These are phyloP conservation scores for Acipenser ruthenus DNA, from an alignment of 2,797 vertebrate genomes.

Conservation along the genomic window DNA sequence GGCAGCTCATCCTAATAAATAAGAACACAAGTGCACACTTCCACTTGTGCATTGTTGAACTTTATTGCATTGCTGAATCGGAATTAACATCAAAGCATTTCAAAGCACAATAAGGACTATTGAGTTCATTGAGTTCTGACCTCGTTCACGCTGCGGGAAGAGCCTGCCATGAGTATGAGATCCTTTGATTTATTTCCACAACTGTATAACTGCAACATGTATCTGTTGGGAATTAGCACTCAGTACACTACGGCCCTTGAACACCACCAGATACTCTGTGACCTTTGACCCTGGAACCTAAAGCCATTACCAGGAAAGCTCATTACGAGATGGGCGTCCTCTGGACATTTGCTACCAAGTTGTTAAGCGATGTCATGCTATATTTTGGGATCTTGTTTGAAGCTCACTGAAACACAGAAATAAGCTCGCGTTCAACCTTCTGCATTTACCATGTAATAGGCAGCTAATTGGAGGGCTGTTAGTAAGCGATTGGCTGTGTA, in stretches of 20 bases:
- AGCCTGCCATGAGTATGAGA: conserved; percentile 23
- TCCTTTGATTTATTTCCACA: background rate
- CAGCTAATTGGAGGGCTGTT: too few species aligned
- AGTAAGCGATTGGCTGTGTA: too few species aligned
- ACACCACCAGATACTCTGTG: conserved; percentile 23
- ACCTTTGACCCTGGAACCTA: conserved; percentile 37
- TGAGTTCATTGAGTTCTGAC: conserved; percentile 43
- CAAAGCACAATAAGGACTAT: conserved; percentile 27
- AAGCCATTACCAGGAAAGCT: conserved; percentile 27
- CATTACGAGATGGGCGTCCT: conserved; percentile 25
- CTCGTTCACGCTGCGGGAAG: conserved; percentile 35
- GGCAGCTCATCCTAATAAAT: conserved; percentile 54
- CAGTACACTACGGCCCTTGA: conserved; percentile 41
- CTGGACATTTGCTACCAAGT: conserved; percentile 24
- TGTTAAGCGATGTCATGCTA: conserved; percentile 36
- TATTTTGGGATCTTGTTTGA: conserved; percentile 39
- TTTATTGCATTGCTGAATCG: conserved; percentile 24
- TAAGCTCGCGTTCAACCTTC: conserved; percentile 28
- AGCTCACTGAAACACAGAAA: conserved; percentile 28
- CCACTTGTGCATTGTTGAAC: conserved; percentile 17
- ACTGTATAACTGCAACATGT: conserved; percentile 23
- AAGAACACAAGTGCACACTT: conserved; percentile 24
- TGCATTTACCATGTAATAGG: background rate
- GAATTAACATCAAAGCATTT: conserved; percentile 48
- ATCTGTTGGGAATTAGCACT: conserved; percentile 21